Conservation (phyloP, 2,113 vertebrate genomes). For the Syngnathus scovelli region DNA sequence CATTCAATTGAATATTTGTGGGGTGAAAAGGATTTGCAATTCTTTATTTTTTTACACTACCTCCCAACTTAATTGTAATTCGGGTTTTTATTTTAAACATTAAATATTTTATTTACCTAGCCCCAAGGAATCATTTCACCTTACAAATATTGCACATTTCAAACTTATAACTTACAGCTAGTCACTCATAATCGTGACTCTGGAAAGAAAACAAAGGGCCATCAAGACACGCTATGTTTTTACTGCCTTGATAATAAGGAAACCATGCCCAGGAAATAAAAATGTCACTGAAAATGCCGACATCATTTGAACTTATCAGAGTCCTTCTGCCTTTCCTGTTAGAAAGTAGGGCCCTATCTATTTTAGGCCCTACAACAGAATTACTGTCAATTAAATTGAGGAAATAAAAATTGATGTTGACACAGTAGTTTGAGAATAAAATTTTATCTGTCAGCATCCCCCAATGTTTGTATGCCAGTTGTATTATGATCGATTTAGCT, state of each 20-base stretch:
- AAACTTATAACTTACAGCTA: too few relatives aligned
- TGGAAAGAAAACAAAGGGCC: neutral
- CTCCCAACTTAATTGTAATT: too few relatives aligned
- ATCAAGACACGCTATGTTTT: constrained; percentile 8
- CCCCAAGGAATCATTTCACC: neutral
- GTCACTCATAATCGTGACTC: too few relatives aligned
- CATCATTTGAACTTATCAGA: constrained; percentile 43
- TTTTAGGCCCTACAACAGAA: neutral
- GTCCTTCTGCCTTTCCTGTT: constrained; percentile 42
- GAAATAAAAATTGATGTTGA: neutral
- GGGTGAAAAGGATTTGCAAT: too few relatives aligned
- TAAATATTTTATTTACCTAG: too few relatives aligned
- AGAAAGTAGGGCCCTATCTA: neutral
- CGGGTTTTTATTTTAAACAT: too few relatives aligned
- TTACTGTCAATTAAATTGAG: neutral
- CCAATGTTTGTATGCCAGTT: neutral
- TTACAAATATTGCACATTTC: neutral
- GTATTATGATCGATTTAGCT: neutral
- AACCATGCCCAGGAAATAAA: constrained; percentile 40
- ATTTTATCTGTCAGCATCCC: neutral
- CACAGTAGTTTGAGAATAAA: neutral
- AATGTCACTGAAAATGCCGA: constrained; percentile 29
- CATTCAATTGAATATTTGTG: too few relatives aligned
- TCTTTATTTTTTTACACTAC: too few relatives aligned
- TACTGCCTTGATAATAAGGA: constrained; percentile 28